These are phyloP conservation scores for Microcebus griseorufus DNA, from an alignment of 2,113 vertebrate genomes.

Conservation along the genomic window DNA sequence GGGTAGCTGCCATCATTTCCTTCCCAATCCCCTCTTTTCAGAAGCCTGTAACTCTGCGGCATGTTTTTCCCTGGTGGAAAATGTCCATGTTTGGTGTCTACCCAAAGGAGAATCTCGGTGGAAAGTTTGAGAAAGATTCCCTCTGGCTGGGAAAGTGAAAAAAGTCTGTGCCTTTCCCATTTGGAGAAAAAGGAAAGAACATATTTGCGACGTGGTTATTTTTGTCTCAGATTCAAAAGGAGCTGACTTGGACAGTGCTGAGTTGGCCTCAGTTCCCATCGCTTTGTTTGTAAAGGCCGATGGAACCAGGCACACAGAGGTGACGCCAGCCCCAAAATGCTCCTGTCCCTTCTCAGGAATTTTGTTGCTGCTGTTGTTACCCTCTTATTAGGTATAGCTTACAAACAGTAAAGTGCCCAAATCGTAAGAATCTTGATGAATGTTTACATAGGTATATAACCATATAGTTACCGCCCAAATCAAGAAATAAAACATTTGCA, in stretches of 20 bases:
- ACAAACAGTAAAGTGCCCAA: neutral
- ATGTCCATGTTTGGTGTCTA: constrained; percentile 80
- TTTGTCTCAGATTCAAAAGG: constrained; percentile 73
- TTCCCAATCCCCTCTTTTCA: neutral
- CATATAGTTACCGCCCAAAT: neutral
- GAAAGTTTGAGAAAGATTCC: constrained; percentile 80
- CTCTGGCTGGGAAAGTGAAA: constrained; percentile 76
- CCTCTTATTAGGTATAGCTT: neutral
- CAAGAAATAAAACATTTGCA: neutral
- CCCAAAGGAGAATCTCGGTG: constrained; percentile 73
- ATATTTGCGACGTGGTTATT: constrained; percentile 72
- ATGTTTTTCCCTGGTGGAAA: constrained; percentile 63
- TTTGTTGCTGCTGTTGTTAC: neutral
- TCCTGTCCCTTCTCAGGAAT: neutral
- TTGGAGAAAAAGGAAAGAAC: constrained; percentile 66
- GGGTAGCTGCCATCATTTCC: neutral
- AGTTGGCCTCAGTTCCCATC: constrained; percentile 49
- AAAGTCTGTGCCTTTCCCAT: constrained; percentile 73
- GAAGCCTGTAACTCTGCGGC: neutral
- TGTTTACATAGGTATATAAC: neutral
- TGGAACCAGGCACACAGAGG: neutral
- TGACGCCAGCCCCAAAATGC: neutral
- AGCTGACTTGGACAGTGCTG: constrained; percentile 55
- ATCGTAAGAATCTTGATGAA: neutral
- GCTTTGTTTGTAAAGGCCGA: constrained; percentile 36